Evolutionary conservation across 2,797 vertebrate species (phyloP).

Genomic region (Hemibagrus guttatus): DNA sequence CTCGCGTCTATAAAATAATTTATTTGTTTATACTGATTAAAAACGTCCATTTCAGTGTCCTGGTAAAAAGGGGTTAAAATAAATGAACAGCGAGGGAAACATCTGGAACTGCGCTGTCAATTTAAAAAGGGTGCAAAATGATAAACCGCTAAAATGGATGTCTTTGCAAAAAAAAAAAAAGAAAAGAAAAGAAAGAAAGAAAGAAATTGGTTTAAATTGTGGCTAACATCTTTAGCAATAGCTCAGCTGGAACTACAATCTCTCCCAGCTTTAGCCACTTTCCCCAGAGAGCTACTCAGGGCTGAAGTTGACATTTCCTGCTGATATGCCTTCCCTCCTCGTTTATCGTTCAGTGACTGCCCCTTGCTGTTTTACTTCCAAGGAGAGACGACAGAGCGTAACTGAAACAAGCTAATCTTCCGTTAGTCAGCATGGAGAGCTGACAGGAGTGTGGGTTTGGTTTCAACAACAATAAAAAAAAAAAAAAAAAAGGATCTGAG

Average conservation of each 20-base stretch:
- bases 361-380: slow-evolving; percentile 40
- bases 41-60: no score
- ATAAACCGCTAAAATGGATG: neutral
- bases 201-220: neutral
- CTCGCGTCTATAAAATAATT: no score
- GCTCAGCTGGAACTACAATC: slow-evolving; percentile 38
- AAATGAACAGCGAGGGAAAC: neutral
- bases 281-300: slow-evolving; percentile 27
- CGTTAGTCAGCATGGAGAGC: slow-evolving; percentile 16
- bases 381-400: slow-evolving; percentile 47
- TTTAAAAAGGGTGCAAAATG: neutral
- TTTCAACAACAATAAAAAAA: slow-evolving; percentile 36
- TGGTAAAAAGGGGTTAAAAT: neutral
- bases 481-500: slow-evolving; percentile 40
- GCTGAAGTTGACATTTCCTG: slow-evolving; percentile 54
- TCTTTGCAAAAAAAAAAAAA: neutral
- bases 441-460: slow-evolving; percentile 6
- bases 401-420: slow-evolving; percentile 45
- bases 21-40: no score
- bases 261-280: slow-evolving; percentile 37
- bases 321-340: slow-evolving; percentile 35
- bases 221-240: slow-evolving; percentile 4
- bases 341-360: slow-evolving; percentile 41
- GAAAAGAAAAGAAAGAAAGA: neutral
- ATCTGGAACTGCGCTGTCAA: slow-evolving; percentile 17